These are phyloP conservation scores for Melanogrammus aeglefinus DNA, from an alignment of 2,797 vertebrate genomes.

Conservation along the genomic window DNA sequence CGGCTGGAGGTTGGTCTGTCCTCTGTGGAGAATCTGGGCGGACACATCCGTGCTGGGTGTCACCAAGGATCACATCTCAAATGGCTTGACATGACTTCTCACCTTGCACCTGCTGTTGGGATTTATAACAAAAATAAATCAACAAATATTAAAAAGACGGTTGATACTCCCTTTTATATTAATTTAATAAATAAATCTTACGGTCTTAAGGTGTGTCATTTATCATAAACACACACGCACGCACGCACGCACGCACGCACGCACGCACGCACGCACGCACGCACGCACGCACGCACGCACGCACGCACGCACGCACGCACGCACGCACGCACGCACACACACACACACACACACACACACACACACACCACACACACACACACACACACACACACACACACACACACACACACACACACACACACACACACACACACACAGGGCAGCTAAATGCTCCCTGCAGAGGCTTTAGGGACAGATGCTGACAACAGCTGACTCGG, in stretches of 20 bases:
- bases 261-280: not conserved
- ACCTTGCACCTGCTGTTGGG: not conserved
- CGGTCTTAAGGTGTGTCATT: not conserved
- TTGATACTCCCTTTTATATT: not conserved
- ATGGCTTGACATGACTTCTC: not conserved
- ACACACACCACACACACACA: not conserved
- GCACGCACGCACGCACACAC: not conserved
- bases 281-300: not conserved
- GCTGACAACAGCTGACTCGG: constrained; percentile 60
- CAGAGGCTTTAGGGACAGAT: constrained; percentile 51
- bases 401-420: not conserved
- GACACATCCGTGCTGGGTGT: not conserved
- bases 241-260: no score
- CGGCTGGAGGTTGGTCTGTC: not conserved
- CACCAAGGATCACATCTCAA: not conserved
- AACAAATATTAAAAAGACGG: not conserved
- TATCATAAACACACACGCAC: not conserved
- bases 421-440: not conserved
- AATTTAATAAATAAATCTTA: not conserved
- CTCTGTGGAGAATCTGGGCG: not conserved
- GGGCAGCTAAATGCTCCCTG: constrained; percentile 9
- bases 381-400: not conserved
- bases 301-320: not conserved
- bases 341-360: not conserved
- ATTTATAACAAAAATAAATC: not conserved